Evolutionary conservation across 1,140 invertebrate genomes (phyloP).

Genomic region (Platorchestia sp.): DNA sequence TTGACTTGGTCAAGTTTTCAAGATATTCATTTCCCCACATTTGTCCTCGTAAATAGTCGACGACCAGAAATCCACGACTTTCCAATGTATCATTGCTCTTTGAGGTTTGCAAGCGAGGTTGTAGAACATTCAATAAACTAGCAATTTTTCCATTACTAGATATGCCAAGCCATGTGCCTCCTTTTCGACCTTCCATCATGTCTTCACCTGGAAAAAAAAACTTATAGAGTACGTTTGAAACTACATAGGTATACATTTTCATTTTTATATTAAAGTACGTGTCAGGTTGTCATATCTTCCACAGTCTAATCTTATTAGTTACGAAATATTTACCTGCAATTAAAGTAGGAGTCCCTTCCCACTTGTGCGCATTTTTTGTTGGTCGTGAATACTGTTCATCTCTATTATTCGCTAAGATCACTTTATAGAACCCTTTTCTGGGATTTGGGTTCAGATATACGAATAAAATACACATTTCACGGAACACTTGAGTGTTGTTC

Average conservation of each 20-base stretch:
- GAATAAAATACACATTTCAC: constrained; percentile 6
- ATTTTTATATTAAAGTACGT: neutral
- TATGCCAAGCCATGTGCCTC: constrained; percentile 29
- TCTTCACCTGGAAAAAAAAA: neutral
- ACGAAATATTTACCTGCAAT: neutral
- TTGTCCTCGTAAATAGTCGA: neutral
- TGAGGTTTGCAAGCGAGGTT: neutral
- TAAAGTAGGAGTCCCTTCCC: neutral
- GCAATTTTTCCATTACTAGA: constrained; percentile 16
- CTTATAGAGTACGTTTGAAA: neutral
- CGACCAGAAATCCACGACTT: neutral
- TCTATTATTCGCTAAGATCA: neutral
- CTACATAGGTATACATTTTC: neutral
- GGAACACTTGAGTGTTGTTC: neutral
- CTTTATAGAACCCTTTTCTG: neutral
- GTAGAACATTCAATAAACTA: neutral
- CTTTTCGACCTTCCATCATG: neutral
- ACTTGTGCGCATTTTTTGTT: neutral
- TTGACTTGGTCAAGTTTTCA: neutral
- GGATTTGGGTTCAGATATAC: constrained; percentile 5
- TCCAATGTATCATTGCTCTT: neutral
- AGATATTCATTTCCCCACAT: neutral
- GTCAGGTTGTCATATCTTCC: neutral
- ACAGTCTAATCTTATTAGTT: neutral
- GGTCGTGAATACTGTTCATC: neutral